Evolutionary conservation across 92 coral and sea anemone genomes (phyloP).

Genomic region (Paramuricea clavata): DNA sequence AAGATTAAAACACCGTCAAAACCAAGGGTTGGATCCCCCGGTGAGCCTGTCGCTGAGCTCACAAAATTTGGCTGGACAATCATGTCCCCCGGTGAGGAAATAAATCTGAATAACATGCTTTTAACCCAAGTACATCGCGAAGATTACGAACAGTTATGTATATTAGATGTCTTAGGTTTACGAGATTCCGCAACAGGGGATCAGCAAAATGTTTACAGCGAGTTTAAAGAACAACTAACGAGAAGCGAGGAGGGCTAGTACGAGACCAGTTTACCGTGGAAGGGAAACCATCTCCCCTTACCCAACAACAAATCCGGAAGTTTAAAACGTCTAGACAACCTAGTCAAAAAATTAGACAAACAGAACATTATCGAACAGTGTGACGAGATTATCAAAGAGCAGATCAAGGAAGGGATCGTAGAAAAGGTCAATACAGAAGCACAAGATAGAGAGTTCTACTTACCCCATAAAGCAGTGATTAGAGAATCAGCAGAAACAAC

Average conservation of each 20-base stretch:
- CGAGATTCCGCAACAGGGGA: too few relatives aligned
- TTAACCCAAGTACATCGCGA: slow-evolving; percentile 46
- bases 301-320: slow-evolving; percentile 25
- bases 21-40: slow-evolving; percentile 13
- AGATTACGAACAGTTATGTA: slow-evolving; percentile 43
- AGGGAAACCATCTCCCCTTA: slow-evolving; percentile 15
- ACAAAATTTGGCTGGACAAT: too few relatives aligned
- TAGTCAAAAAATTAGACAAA: background rate
- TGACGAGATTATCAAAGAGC: slow-evolving; percentile 1
- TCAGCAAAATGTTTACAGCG: background rate
- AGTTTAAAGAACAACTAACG: slow-evolving; percentile 2
- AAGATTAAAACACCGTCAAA: slow-evolving; percentile 28
- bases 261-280: slow-evolving; percentile 28
- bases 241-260: background rate
- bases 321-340: background rate
- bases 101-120: background rate
- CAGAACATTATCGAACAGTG: background rate
- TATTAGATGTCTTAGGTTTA: slow-evolving; percentile 44
- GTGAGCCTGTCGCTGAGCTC: too few relatives aligned
- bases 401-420: slow-evolving; percentile 14
- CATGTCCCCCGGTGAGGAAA: slow-evolving; percentile 40
- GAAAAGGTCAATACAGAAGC: background rate
- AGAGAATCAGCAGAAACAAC: slow-evolving; percentile 1
- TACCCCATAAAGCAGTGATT: slow-evolving; percentile 27
- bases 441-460: slow-evolving; percentile 13